Evolutionary conservation across 2,888 invertebrate genomes (phyloP).

Genomic region (Coelopa pilipes): DNA sequence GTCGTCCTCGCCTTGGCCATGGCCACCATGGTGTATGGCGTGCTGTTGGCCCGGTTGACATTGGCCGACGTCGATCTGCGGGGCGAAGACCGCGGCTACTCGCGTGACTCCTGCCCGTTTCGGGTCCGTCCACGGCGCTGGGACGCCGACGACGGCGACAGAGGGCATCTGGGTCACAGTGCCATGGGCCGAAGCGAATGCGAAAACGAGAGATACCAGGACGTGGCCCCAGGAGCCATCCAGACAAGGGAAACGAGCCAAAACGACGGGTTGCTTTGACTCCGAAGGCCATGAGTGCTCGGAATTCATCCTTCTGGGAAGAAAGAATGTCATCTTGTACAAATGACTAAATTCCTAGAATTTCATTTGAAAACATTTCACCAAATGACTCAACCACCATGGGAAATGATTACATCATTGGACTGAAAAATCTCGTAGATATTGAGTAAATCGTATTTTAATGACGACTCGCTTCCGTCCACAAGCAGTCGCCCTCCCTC

Average conservation of each 20-base stretch:
- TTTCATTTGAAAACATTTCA: too few relatives aligned
- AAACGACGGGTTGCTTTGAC: neutral
- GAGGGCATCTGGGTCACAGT: conserved; percentile 25
- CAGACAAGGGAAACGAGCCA: too few relatives aligned
- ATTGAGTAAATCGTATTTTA: too few relatives aligned
- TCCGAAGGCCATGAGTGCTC: neutral
- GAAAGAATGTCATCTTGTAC: too few relatives aligned
- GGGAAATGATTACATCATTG: too few relatives aligned
- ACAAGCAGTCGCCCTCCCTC: neutral
- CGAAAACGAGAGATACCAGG: neutral
- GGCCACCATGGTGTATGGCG: too few relatives aligned
- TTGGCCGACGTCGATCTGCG: neutral
- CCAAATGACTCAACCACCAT: too few relatives aligned
- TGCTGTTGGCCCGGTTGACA: neutral
- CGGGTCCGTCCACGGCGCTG: neutral
- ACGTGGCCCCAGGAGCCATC: too few relatives aligned
- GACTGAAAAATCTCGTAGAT: too few relatives aligned
- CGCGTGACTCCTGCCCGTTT: neutral
- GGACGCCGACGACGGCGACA: neutral
- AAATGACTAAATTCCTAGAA: too few relatives aligned
- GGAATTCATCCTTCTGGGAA: too few relatives aligned
- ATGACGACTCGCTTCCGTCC: neutral
- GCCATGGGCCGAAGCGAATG: neutral
- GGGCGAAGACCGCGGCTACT: neutral
- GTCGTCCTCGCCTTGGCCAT: too few relatives aligned